Base-by-base conservation (phyloP, 2,113 vertebrate genomes). In the Xyliphius kryptos region DNA sequence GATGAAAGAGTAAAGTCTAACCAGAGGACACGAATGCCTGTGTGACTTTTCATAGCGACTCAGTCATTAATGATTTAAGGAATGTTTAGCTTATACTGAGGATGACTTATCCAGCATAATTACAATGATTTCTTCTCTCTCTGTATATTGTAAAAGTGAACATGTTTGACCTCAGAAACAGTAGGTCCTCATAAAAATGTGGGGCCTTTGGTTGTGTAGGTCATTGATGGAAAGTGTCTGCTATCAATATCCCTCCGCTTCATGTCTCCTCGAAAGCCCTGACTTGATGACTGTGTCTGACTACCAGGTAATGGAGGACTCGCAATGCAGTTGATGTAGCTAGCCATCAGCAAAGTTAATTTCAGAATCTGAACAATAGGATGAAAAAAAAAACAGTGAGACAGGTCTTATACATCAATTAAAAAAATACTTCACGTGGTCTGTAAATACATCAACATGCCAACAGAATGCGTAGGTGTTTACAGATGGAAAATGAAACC, bases 291-390 rank as follows among this genome's bases (percentile, higher is more conserved):
- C 50, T 11, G 77, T 26, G 80, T 73, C 62, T 82, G 82, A 57
- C 66, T 62, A 16, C 16, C 52, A 1, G 71, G 72, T 3, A 74
- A 15, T 2, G 81, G 77, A 16, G 79, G 72, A 8, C 77, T 71
- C 67, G 80, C 78, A 0, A 66, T 86, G 77, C 74, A 83, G 87
- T 92, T 92, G 62, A 93, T 91, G 64, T 94, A 94, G 79, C 87
- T 91, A 74, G 88, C 91, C 81, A 92, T 89, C 71, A 92, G 87
- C 63, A 93, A 84, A 12, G 91, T 93, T 81, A 92, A 76, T 79
- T 92, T 89, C 82, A 91, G 82, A 40, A 92, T 91, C 92, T 94
- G 78, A 36, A 15, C 22, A 57, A 46, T 19, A 12, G 22, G 40
- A 17, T 47, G 50, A 14, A 32, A 32, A 32, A n/a, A n/a, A n/a